Evolutionary conservation across 2,797 vertebrate genomes (phyloP).

Genomic region (Danio choprae): DNA sequence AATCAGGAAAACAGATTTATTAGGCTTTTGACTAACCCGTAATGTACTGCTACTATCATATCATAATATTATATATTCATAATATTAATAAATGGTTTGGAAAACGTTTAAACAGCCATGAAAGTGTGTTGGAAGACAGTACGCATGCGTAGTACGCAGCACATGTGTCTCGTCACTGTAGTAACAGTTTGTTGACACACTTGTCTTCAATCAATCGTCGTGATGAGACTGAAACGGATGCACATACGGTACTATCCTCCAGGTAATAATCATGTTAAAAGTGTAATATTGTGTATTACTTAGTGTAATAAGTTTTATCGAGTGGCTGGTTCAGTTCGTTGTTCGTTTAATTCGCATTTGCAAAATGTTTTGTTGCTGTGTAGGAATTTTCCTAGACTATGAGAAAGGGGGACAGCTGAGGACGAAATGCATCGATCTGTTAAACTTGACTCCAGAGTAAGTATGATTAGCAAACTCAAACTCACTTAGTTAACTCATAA

Average conservation of each 20-base stretch:
- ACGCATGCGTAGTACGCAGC: conserved; percentile 59
- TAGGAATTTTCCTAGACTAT: conserved; percentile 94
- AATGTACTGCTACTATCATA: not conserved
- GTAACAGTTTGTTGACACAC: conserved; percentile 72
- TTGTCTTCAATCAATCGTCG: not conserved
- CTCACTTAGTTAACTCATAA: not conserved
- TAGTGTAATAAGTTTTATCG: not conserved
- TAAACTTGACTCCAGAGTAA: conserved; percentile 86
- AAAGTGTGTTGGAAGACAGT: not conserved
- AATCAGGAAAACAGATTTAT: no score
- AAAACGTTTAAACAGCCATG: not conserved
- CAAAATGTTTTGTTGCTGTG: conserved; percentile 13
- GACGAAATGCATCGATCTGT: conserved; percentile 90
- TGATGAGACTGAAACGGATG: conserved; percentile 87
- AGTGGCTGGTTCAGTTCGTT: not conserved
- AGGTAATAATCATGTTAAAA: conserved; percentile 68
- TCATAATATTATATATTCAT: no score
- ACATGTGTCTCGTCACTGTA: conserved; percentile 50
- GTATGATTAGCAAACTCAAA: conserved; percentile 62
- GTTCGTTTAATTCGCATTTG: not conserved
- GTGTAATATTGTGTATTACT: not conserved
- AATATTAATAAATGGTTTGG: not conserved
- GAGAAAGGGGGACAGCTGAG: conserved; percentile 80
- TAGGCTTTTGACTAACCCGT: not conserved
- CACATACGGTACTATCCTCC: conserved; percentile 92